These are phyloP conservation scores for Dendrolimus pini DNA, from an alignment of 2,888 invertebrate genomes.

Conservation along the genomic window DNA sequence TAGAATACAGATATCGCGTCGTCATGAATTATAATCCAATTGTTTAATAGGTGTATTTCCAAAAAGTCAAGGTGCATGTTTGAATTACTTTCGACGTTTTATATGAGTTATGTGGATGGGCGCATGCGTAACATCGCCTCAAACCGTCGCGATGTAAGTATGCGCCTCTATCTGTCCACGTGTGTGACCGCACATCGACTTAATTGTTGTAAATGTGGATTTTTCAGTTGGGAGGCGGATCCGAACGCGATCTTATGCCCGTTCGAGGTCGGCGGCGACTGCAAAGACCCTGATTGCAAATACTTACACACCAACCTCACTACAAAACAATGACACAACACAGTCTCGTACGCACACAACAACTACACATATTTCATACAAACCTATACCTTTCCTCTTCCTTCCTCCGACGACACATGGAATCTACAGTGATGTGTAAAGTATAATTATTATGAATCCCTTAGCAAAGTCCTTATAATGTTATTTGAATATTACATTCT, in stretches of 20 bases:
- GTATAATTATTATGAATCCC: constrained; percentile 43
- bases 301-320: constrained; percentile 57
- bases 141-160: constrained; percentile 51
- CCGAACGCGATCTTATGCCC: constrained; percentile 70
- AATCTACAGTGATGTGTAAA: constrained; percentile 60
- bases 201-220: constrained; percentile 9
- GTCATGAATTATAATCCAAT: constrained; percentile 4
- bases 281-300: constrained; percentile 71
- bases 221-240: constrained; percentile 68
- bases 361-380: constrained; percentile 21
- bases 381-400: constrained; percentile 23
- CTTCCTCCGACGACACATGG: constrained; percentile 34
- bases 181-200: neutral
- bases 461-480: constrained; percentile 8
- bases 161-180: constrained; percentile 44
- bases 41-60: constrained; percentile 32
- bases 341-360: constrained; percentile 17
- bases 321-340: constrained; percentile 41
- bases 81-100: constrained; percentile 26
- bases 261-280: constrained; percentile 66
- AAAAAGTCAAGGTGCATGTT: constrained; percentile 34
- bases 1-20: no score
- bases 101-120: constrained; percentile 37
- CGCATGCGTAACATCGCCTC: constrained; percentile 46
- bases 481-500: constrained; percentile 5